Conservation (phyloP, 2,113 vertebrate species). For the Pao palembangensis region DNA sequence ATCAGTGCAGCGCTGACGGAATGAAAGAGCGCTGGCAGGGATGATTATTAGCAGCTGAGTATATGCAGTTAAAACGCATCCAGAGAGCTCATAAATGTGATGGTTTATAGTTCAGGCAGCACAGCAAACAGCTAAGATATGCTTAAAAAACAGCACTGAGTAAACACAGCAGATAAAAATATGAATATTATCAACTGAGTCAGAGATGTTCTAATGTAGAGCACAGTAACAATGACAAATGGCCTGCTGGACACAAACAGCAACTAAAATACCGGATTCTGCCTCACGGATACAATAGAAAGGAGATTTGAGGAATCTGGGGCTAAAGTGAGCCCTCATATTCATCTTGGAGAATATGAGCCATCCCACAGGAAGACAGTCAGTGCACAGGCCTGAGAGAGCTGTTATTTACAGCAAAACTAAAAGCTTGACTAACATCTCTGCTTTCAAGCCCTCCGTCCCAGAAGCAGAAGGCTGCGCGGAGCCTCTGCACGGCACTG, state of each 20-base stretch:
- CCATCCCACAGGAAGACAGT: background rate
- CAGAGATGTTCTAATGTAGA: slow-evolving; percentile 20
- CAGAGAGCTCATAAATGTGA: slow-evolving; percentile 27
- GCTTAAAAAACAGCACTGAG: slow-evolving; percentile 2
- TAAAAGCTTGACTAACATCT: slow-evolving; percentile 7
- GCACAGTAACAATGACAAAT: slow-evolving; percentile 21
- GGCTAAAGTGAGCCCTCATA: slow-evolving; percentile 4
- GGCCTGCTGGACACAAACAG: slow-evolving; percentile 16
- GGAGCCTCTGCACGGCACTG: slow-evolving; percentile 2
- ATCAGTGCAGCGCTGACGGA: slow-evolving; percentile 29
- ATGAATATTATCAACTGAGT: slow-evolving; percentile 25
- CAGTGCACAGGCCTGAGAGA: background rate
- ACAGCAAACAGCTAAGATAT: slow-evolving; percentile 12
- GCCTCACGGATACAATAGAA: slow-evolving; percentile 5
- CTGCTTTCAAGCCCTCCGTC: slow-evolving; percentile 4
- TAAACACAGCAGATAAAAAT: slow-evolving; percentile 10
- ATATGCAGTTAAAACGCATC: slow-evolving; percentile 34
- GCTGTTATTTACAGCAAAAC: slow-evolving; percentile 8
- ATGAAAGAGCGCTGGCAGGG: slow-evolving; percentile 43
- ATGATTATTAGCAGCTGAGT: slow-evolving; percentile 57
- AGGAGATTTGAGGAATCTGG: slow-evolving; percentile 5
- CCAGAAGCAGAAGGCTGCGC: background rate
- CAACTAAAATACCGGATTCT: background rate
- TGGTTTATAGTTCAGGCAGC: slow-evolving; percentile 19
- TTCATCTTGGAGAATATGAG: background rate